These are phyloP conservation scores for Dione juno DNA, from an alignment of 2,888 invertebrate genomes.

Conservation along the genomic window DNA sequence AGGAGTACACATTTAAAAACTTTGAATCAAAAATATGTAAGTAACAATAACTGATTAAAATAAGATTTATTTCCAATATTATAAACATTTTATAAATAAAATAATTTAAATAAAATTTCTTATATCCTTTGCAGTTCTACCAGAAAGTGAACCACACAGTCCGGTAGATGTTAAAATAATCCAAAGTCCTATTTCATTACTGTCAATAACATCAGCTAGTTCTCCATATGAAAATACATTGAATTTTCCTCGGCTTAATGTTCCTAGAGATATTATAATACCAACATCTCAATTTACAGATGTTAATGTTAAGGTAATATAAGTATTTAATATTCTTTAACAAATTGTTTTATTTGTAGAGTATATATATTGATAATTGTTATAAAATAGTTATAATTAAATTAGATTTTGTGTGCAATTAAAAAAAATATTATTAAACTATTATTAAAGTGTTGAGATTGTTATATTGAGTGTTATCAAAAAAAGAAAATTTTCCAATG, in stretches of 20 bases:
- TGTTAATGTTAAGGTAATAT: slow-evolving; percentile 59
- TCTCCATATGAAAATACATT: slow-evolving; percentile 62
- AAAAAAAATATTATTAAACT: too few species aligned
- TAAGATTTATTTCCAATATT: not conserved
- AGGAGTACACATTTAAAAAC: slow-evolving; percentile 70
- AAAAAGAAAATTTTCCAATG: too few species aligned
- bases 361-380: too few species aligned
- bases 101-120: not conserved
- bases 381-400: too few species aligned
- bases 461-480: too few species aligned
- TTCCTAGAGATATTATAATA: slow-evolving; percentile 73
- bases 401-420: too few species aligned
- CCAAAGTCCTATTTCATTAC: slow-evolving; percentile 67
- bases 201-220: slow-evolving; percentile 65
- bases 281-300: slow-evolving; percentile 54
- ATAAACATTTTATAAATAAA: not conserved
- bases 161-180: slow-evolving; percentile 60
- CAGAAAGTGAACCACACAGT: slow-evolving; percentile 52
- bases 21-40: slow-evolving; percentile 73
- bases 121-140: slow-evolving; percentile 54
- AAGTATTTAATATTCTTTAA: not conserved
- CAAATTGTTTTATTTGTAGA: not conserved
- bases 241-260: slow-evolving; percentile 66
- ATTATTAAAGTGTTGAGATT: too few species aligned
- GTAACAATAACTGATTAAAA: slow-evolving; percentile 36